Conservation (phyloP, 2,113 vertebrate genomes). For the Rhinogobius similis region DNA sequence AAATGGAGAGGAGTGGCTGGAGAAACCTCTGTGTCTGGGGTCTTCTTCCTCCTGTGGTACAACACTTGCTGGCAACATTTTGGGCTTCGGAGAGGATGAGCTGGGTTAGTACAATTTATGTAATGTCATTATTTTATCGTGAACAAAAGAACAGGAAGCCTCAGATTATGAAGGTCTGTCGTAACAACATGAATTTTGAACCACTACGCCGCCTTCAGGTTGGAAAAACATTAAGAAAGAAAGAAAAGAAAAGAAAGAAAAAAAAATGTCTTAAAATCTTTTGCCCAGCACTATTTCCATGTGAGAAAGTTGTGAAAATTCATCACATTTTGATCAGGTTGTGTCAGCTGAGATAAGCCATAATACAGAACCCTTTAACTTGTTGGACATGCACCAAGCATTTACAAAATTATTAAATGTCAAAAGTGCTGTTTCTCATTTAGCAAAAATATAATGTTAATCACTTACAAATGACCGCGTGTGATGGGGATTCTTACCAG, state of each 20-base stretch:
- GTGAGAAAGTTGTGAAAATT: background rate
- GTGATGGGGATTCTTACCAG: constrained; percentile 47
- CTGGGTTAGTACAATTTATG: constrained; percentile 79
- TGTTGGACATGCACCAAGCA: constrained; percentile 33
- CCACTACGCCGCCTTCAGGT: background rate
- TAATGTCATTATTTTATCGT: background rate
- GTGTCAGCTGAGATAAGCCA: constrained; percentile 48
- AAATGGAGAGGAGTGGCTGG: constrained; percentile 89
- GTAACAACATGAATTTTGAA: background rate
- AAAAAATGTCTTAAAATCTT: background rate
- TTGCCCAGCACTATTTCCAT: background rate
- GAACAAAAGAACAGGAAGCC: background rate
- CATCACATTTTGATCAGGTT: constrained; percentile 27
- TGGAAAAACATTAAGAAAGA: too few relatives aligned
- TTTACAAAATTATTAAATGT: constrained; percentile 40
- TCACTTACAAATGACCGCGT: constrained; percentile 37
- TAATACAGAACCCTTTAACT: constrained; percentile 36
- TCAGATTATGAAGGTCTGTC: background rate
- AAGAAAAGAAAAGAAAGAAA: too few relatives aligned
- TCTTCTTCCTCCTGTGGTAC: constrained; percentile 86
- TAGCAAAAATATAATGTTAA: constrained; percentile 42
- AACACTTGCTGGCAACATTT: constrained; percentile 87
- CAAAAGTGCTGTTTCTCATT: constrained; percentile 56
- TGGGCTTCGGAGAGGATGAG: constrained; percentile 98
- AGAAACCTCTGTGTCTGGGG: constrained; percentile 92